Conservation (phyloP, 2,113 vertebrate genomes). For the Lycocorax pyrrhopterus region DNA sequence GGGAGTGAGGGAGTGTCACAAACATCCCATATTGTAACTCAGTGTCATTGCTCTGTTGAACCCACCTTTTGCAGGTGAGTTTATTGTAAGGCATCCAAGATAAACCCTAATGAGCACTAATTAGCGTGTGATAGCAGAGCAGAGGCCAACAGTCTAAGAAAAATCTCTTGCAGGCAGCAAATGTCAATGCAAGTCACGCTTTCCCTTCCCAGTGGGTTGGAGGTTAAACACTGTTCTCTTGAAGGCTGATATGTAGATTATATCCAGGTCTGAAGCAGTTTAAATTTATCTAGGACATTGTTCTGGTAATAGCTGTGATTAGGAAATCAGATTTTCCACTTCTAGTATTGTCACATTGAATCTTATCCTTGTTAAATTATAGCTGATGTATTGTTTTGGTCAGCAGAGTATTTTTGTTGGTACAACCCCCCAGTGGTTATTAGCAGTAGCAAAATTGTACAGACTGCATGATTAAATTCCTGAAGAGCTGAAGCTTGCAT, state of each 20-base stretch:
- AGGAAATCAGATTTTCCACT: background rate
- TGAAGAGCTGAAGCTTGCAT: background rate
- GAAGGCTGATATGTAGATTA: background rate
- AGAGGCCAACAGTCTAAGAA: background rate
- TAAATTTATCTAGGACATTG: background rate
- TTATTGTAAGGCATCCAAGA: background rate
- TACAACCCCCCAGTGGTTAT: background rate
- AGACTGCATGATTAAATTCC: background rate
- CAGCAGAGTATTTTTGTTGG: background rate
- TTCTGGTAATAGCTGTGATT: background rate
- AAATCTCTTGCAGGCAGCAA: background rate
- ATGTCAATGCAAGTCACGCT: background rate
- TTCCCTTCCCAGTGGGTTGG: background rate
- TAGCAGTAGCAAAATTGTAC: background rate
- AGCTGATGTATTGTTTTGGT: background rate
- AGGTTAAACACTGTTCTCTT: background rate
- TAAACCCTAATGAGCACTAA: background rate
- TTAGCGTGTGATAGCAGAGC: background rate
- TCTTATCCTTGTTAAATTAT: background rate
- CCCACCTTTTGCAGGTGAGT: background rate
- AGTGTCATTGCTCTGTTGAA: background rate
- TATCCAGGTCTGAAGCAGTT: background rate
- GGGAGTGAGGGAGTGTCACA: background rate
- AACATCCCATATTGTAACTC: background rate
- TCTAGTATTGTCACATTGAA: background rate